phyloP scores from a whole-genome alignment of 2,888 invertebrate species.

The Macaria liturata region DNA sequence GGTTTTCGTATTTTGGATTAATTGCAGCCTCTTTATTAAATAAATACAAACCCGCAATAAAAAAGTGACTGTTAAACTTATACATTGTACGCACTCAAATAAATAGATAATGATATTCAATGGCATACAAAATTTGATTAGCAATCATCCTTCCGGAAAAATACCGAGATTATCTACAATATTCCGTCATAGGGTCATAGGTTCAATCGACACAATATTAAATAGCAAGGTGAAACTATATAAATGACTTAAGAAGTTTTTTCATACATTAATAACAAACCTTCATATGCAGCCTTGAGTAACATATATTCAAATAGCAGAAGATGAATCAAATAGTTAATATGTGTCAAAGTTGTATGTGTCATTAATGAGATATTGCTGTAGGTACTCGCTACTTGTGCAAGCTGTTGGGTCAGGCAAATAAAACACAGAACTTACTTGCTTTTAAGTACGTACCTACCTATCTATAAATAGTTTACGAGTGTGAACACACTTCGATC shows the following conservation, averaged over 20 bases:
- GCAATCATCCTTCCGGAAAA: neutral
- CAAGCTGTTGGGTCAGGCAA: conserved; percentile 19
- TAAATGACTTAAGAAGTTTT: conserved; percentile 3
- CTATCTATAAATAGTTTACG: conserved; percentile 23
- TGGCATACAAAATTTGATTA: too few species aligned
- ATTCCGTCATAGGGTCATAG: conserved; percentile 8
- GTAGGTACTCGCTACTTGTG: conserved; percentile 7
- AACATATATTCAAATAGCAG: conserved; percentile 15
- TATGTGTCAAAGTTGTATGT: conserved; percentile 15
- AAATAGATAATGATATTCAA: too few species aligned
- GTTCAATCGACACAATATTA: conserved; percentile 13
- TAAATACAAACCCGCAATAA: too few species aligned
- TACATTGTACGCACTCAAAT: too few species aligned
- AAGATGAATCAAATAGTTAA: conserved; percentile 12
- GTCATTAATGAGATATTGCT: conserved; percentile 8
- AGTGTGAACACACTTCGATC: conserved; percentile 8
- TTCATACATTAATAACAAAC: conserved; percentile 9
- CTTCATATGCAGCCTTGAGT: conserved; percentile 9
- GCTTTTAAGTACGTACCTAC: conserved; percentile 14
- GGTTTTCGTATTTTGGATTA: too few species aligned
- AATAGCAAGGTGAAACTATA: conserved; percentile 11
- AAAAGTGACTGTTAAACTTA: too few species aligned
- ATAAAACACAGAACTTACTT: conserved; percentile 19
- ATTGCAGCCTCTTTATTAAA: too few species aligned
- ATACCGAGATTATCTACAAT: neutral